These are phyloP conservation scores for Aplocera efformata DNA, from an alignment of 2,888 invertebrate genomes.

Conservation along the genomic window DNA sequence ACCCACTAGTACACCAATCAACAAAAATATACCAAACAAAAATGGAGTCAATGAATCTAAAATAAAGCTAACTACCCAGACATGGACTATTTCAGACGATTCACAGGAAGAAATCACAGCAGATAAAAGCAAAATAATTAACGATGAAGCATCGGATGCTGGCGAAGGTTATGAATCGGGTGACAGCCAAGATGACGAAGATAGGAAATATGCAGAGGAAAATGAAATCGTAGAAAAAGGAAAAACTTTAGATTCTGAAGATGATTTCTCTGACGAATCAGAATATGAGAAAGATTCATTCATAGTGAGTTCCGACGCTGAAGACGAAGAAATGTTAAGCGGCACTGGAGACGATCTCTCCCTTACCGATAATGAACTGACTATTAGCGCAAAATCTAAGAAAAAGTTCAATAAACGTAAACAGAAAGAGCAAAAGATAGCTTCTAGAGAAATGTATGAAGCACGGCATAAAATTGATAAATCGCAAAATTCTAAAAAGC, in stretches of 20 bases:
- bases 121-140: conserved; percentile 41
- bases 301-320: conserved; percentile 72
- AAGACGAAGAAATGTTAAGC: conserved; percentile 63
- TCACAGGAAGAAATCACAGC: conserved; percentile 31
- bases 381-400: conserved; percentile 64
- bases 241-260: conserved; percentile 74
- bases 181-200: conserved; percentile 72
- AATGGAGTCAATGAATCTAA: conserved; percentile 1
- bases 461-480: conserved; percentile 55
- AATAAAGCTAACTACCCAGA: not conserved
- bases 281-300: conserved; percentile 79
- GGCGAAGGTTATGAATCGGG: conserved; percentile 70
- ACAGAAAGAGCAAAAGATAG: conserved; percentile 64
- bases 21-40: conserved; percentile 3
- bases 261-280: conserved; percentile 61
- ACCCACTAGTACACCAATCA: not conserved
- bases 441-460: conserved; percentile 70
- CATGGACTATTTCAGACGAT: conserved; percentile 17
- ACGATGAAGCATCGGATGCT: conserved; percentile 64
- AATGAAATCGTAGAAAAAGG: conserved; percentile 74
- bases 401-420: conserved; percentile 65
- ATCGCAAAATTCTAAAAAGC: conserved; percentile 39
- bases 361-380: conserved; percentile 66
- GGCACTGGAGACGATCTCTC: conserved; percentile 69
- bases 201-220: conserved; percentile 66